Base-by-base conservation (phyloP, 2,113 vertebrate genomes). In the Acinonyx jubatus region DNA sequence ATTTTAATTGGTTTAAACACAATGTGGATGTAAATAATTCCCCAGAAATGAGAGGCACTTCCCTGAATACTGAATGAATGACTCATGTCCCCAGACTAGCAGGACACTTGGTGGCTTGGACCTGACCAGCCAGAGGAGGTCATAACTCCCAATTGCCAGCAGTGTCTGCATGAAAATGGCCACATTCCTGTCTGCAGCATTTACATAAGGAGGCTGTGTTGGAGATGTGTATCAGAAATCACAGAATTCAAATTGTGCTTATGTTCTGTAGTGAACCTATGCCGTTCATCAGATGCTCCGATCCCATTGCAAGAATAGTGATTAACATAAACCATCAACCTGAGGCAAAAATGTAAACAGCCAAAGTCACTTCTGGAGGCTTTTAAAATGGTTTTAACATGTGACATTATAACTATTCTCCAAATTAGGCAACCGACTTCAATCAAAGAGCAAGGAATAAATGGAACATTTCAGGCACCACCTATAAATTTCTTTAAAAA, bases 31-130 rank as follows among this genome's bases (percentile, higher is more conserved):
- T 80, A 97, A 97, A 94, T 83, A 78, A 11, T 66, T 81, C 78
- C 94, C 95, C 76, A 38, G 36, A 90, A 38, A 66, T 19, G 18
- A 94, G 45, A 91, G 95, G 96, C 74, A 87, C 96, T 97, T 94
- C 79, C 83, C 4, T 23, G 69, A 88, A 88, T 3, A 31, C 11
- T 61, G 57, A 55, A 7, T 4, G 74, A 48, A 61, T 61, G 45
- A 48, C 71, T 63, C 27, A 0, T 11, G 61, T 61, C 91, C 19
- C 61, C 29, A 29, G 83, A 50, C 4, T 9, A 3, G 71, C 29
- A n/a, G 25, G 48, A 89, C 23, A 9, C 7, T 29, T 66, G 1
- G 21, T 33, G 78, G 18, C 45, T 84, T 36, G 6, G 8, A 69
- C n/a, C 1, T 13, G 33, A 76, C 8, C 48, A 76, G 48, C 23